Evolutionary conservation across 2,888 invertebrate species (phyloP).

Genomic region (Mantis religiosa): DNA sequence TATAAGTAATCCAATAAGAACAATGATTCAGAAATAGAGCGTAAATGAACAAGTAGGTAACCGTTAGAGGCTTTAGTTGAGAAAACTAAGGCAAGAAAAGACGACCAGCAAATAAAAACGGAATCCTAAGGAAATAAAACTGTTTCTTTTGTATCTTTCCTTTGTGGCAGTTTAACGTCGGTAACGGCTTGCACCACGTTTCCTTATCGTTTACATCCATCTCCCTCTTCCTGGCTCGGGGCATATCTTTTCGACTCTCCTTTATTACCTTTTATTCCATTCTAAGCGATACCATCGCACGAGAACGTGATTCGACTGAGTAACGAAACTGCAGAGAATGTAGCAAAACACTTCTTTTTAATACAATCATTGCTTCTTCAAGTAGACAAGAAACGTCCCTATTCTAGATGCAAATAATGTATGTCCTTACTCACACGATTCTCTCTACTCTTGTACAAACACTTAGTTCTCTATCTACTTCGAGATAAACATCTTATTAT

Average conservation of each 20-base stretch:
- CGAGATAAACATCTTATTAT: too few relatives aligned
- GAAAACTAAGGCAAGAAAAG: neutral
- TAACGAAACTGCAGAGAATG: neutral
- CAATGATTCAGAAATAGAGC: too few relatives aligned
- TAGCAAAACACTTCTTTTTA: neutral
- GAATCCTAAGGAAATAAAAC: neutral
- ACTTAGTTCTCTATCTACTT: too few relatives aligned
- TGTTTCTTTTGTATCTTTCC: neutral
- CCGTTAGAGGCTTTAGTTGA: too few relatives aligned
- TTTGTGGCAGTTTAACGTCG: neutral
- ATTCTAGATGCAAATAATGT: too few relatives aligned
- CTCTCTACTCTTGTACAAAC: too few relatives aligned
- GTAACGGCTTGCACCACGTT: neutral
- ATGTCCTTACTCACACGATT: too few relatives aligned
- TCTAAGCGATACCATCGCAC: neutral
- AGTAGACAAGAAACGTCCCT: too few relatives aligned
- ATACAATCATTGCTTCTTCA: too few relatives aligned
- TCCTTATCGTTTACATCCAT: neutral
- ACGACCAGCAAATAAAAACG: neutral
- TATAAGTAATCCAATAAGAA: too few relatives aligned
- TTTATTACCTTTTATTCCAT: neutral
- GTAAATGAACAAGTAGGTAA: too few relatives aligned
- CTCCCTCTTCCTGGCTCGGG: neutral
- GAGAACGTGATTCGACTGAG: neutral
- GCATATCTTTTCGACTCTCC: neutral